Percentiles rank a stretch among this genome's conserved stretches.
Conservation (phyloP, 2,113 vertebrate genomes). For the Leucopternis melanops region DNA sequence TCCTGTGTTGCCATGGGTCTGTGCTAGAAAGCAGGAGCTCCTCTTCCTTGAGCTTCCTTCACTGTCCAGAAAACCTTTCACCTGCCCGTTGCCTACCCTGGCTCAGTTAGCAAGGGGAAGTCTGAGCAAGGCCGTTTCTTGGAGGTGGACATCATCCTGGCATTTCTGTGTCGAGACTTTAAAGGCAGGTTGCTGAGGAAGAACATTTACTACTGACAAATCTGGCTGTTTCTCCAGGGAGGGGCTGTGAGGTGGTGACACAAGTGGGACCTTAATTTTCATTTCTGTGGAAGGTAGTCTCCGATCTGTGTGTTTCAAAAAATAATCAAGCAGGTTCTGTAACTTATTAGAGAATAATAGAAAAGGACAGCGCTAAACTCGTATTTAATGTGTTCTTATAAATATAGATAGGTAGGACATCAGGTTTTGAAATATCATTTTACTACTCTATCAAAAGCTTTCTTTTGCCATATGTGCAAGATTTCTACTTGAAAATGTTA, state of each 20-base stretch:
- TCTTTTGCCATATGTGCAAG: slow-evolving; percentile 11
- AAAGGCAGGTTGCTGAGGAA: not conserved
- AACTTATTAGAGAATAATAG: not conserved
- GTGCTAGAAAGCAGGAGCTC: not conserved
- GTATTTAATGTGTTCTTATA: not conserved
- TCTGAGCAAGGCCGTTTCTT: not conserved
- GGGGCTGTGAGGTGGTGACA: not conserved
- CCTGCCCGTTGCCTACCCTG: not conserved
- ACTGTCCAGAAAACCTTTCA: not conserved
- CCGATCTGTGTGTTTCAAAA: not conserved
- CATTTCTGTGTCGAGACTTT: not conserved
- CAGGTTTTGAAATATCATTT: not conserved
- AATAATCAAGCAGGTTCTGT: not conserved
- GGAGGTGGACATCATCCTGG: not conserved
- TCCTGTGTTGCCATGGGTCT: not conserved
- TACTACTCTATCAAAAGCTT: slow-evolving; percentile 21
- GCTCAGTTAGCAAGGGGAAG: not conserved
- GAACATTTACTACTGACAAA: not conserved
- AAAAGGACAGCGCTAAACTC: not conserved
- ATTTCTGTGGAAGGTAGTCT: not conserved
- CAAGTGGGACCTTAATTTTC: not conserved
- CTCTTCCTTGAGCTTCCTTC: not conserved
- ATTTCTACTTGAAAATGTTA: not conserved
- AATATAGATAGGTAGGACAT: slow-evolving; percentile 20
- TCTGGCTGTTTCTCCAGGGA: not conserved